Evolutionary conservation across 2,888 invertebrate species (phyloP).

Genomic region (Parthenolecanium corni): DNA sequence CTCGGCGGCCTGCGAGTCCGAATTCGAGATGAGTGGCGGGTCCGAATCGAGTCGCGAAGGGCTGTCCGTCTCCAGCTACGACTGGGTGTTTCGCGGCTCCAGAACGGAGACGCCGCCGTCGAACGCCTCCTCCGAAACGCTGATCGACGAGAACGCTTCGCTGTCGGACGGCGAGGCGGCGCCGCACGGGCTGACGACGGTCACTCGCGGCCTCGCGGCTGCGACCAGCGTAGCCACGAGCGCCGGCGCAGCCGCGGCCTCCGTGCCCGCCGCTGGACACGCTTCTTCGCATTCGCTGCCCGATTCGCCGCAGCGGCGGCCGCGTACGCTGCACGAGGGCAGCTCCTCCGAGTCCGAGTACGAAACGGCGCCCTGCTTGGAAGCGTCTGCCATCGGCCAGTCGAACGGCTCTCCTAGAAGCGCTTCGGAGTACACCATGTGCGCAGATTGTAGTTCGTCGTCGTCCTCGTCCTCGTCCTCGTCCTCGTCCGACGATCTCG

Average conservation of each 20-base stretch:
- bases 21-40: conserved; percentile 7
- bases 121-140: conserved; percentile 15
- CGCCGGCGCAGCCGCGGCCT: too few species aligned
- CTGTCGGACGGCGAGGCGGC: neutral
- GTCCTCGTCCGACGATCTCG: conserved; percentile 16
- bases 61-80: conserved; percentile 17
- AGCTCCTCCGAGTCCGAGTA: conserved; percentile 37
- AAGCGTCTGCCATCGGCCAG: neutral
- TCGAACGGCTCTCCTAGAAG: neutral
- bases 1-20: neutral
- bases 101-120: neutral
- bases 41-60: conserved; percentile 11
- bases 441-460: conserved; percentile 25
- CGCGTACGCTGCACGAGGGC: conserved; percentile 35
- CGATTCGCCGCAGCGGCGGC: conserved; percentile 25
- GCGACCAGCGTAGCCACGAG: too few species aligned
- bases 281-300: conserved; percentile 24
- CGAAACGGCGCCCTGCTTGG: conserved; percentile 26
- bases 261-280: neutral
- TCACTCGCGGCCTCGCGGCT: too few species aligned
- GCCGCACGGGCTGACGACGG: too few species aligned
- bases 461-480: conserved; percentile 31
- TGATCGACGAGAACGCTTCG: conserved; percentile 10
- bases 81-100: conserved; percentile 12
- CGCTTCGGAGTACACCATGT: too few species aligned